phyloP scores from a whole-genome alignment of 64 coral and sea anemone species.

The Actinia equina region DNA sequence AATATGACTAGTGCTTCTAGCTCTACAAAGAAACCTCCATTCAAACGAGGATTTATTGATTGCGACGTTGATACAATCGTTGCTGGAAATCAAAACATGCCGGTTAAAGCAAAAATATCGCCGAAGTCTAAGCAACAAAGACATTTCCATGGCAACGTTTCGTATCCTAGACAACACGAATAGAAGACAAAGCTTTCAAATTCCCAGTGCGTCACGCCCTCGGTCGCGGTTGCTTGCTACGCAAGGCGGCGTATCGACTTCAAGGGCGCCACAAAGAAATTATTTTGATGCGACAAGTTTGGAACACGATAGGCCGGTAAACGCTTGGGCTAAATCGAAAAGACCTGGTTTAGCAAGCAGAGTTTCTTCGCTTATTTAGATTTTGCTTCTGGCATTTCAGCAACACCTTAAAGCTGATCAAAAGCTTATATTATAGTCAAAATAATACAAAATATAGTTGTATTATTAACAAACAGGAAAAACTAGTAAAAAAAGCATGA shows the following conservation, averaged over 20 bases:
- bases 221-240: background rate
- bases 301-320: background rate
- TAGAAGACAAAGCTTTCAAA: background rate
- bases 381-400: background rate
- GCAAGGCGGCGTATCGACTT: background rate
- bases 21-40: background rate
- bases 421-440: background rate
- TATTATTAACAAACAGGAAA: too few species aligned
- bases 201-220: background rate
- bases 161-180: background rate
- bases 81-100: background rate
- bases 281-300: background rate
- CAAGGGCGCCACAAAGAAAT: background rate
- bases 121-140: background rate
- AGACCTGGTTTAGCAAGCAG: background rate
- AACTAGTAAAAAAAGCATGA: too few species aligned
- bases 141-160: slow-evolving; percentile 7
- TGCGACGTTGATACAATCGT: background rate
- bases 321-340: background rate
- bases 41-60: background rate
- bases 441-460: background rate
- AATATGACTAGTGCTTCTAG: background rate
- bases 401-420: background rate
- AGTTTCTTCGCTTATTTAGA: background rate
- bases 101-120: background rate